These are phyloP conservation scores for Leucophenga maculata DNA, from an alignment of 2,888 invertebrate genomes.

Conservation along the genomic window DNA sequence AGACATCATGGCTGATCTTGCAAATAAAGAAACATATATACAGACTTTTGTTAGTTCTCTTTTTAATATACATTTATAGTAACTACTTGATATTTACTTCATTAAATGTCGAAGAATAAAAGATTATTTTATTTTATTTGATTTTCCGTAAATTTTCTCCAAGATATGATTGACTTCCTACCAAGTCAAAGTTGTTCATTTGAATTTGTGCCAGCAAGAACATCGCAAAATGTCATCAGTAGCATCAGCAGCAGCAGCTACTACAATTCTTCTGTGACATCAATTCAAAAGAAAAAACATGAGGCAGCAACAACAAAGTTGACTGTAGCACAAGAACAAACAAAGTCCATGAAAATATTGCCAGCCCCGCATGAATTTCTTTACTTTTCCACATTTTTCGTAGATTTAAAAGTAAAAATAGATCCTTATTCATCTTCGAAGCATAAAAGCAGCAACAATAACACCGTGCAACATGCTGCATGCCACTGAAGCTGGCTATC, in stretches of 20 bases:
- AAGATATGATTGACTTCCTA: background rate
- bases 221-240: conserved; percentile 37
- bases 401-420: conserved; percentile 69
- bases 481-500: background rate
- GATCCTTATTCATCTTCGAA: conserved; percentile 70
- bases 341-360: conserved; percentile 26
- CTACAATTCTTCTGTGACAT: conserved; percentile 58
- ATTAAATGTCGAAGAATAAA: too few species aligned
- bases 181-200: conserved; percentile 17
- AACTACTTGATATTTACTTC: too few species aligned
- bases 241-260: conserved; percentile 25
- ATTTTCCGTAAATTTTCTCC: too few species aligned
- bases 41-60: too few species aligned
- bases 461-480: conserved; percentile 33
- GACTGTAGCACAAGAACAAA: conserved; percentile 34
- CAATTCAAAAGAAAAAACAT: conserved; percentile 39
- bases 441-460: conserved; percentile 38
- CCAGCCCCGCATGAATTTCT: conserved; percentile 24
- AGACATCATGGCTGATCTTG: too few species aligned
- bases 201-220: conserved; percentile 33
- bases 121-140: too few species aligned
- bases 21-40: too few species aligned
- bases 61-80: too few species aligned
- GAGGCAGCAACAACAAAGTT: conserved; percentile 29
- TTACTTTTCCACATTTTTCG: background rate